phyloP scores from a whole-genome alignment of 2,797 vertebrate species.

The Helostoma temminkii region DNA sequence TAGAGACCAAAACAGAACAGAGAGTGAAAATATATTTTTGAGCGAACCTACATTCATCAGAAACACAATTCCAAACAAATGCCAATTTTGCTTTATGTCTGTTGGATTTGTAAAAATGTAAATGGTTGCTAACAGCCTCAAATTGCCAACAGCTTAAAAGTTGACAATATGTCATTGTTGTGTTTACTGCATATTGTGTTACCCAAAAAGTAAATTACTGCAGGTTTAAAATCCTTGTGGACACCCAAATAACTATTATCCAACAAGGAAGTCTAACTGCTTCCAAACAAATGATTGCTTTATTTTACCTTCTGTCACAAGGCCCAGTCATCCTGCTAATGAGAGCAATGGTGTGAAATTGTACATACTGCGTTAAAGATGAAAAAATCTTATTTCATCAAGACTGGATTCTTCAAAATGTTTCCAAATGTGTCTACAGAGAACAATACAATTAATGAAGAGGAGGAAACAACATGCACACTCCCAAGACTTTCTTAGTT shows the following conservation, averaged over 20 bases:
- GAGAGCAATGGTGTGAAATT: not conserved
- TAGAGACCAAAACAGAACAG: too few species aligned
- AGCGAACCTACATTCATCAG: too few species aligned
- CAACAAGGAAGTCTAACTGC: not conserved
- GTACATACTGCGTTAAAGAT: conserved; percentile 3
- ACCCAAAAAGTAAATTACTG: not conserved
- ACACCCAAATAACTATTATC: not conserved
- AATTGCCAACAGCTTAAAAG: not conserved
- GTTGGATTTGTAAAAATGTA: not conserved
- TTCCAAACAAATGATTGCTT: conserved; percentile 4
- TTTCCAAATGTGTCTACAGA: conserved; percentile 33
- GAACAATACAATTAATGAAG: conserved; percentile 25
- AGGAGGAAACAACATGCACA: conserved; percentile 33
- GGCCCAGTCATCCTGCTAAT: not conserved
- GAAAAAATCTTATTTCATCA: not conserved
- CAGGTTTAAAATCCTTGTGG: conserved; percentile 1
- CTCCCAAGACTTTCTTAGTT: conserved; percentile 37
- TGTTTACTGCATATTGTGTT: not conserved
- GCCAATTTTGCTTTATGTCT: too few species aligned
- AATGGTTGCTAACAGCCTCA: not conserved
- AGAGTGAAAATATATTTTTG: too few species aligned
- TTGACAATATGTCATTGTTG: not conserved
- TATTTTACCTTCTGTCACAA: conserved; percentile 2
- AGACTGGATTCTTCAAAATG: conserved; percentile 9
- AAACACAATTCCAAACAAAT: too few species aligned